Base-by-base conservation (phyloP, 2,888 invertebrate genomes). In the Patella depressa region DNA sequence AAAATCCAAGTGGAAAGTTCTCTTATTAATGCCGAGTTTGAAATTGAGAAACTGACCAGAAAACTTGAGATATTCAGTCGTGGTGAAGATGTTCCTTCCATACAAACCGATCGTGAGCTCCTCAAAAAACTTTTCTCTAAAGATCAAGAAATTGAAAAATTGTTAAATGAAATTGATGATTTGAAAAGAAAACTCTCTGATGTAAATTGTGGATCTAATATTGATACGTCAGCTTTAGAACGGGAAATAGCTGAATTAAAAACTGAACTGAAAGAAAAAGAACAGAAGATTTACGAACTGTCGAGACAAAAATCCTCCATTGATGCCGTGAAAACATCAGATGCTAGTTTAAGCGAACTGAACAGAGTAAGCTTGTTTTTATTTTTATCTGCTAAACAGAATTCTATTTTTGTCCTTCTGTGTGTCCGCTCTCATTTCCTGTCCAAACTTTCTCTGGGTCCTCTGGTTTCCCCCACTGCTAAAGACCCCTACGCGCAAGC, bases 1-100 rank as follows among this genome's bases (percentile, higher is more conserved):
- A 76, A 81, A 81, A 76, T 83, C 79, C 57, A 84, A 53, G 75
- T 79, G 9, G 84, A 86, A 54, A 84, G 84, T 78, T 76, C 83
- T 3, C 77, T 85, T 17, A 82, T 82, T n/a, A 82, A 83, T 54
- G 84, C 85, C 5, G 80, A 82, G 34, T 74, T 82, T 11, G 80
- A 79, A 69, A 79, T 85, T 12, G 82, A 85, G 34, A 78, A 73
- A 57, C 75, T 86, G 9, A 81, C 85, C 71, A 70, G 73, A 34
- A 76, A 81, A 57, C 73, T 81, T 29, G 76, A 78, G 29, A 72
- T 69, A 55, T 34, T 75, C 1, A 53, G 75, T 34, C 74, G 79
- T 29, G 71, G 45, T 0, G 72, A 77, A 11, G 71, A 77, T n/a
- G 15, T 71, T 9, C 29, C 34, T 45, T 45, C 45, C 4, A 11